These are phyloP conservation scores for Ormyrus labotus DNA, from an alignment of 2,888 invertebrate species.

Conservation along the genomic window DNA sequence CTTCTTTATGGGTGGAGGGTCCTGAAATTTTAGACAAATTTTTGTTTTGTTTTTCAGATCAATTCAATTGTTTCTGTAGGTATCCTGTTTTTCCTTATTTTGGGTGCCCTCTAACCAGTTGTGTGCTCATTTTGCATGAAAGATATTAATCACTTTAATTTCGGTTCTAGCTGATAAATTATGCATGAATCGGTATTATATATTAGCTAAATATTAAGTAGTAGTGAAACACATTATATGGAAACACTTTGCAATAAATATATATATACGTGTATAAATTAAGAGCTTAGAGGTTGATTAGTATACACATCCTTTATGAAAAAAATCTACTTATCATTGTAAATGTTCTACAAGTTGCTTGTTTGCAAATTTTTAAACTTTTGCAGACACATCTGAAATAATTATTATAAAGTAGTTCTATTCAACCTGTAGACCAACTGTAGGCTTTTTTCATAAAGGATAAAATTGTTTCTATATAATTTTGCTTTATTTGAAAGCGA, in stretches of 20 bases:
- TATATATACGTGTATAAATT: constrained; percentile 1
- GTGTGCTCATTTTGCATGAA: constrained; percentile 63
- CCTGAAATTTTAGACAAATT: constrained; percentile 67
- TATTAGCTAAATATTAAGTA: constrained; percentile 39
- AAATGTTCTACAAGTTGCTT: too few relatives aligned
- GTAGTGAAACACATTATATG: constrained; percentile 8
- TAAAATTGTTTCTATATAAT: too few relatives aligned
- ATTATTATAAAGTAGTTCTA: too few relatives aligned
- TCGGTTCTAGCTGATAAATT: constrained; percentile 34
- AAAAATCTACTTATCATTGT: too few relatives aligned
- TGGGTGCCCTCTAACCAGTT: constrained; percentile 60
- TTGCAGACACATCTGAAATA: too few relatives aligned
- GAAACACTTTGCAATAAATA: constrained; percentile 13
- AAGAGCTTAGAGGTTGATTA: not conserved
- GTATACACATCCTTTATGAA: too few relatives aligned
- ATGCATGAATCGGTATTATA: constrained; percentile 40
- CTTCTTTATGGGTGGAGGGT: constrained; percentile 69
- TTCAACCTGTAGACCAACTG: too few relatives aligned
- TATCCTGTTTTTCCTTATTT: constrained; percentile 64
- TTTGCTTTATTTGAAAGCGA: too few relatives aligned
- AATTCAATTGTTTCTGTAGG: constrained; percentile 73
- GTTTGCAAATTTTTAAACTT: too few relatives aligned
- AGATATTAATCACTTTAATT: constrained; percentile 41
- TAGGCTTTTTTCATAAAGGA: too few relatives aligned
- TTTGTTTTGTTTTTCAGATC: constrained; percentile 73